Conservation (phyloP, 2,888 invertebrate genomes). For the Lymantria dispar region DNA sequence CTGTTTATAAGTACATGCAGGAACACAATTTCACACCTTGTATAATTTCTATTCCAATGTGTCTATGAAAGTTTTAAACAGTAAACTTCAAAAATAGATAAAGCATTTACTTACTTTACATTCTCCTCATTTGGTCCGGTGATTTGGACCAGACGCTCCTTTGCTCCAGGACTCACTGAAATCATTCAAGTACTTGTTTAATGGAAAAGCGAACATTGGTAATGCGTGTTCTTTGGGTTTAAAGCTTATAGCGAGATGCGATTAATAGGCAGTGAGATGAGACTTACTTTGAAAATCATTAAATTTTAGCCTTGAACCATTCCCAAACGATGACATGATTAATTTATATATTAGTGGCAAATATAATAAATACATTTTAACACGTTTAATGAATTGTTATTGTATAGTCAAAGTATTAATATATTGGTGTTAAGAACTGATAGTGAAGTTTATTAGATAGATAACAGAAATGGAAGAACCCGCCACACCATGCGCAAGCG, state of each 20-base stretch:
- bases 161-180: constrained; percentile 96
- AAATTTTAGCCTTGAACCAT: constrained; percentile 16
- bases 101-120: constrained; percentile 86
- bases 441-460: constrained; percentile 21
- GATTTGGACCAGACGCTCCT: constrained; percentile 97
- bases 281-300: constrained; percentile 18
- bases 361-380: constrained; percentile 1
- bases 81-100: too few relatives aligned
- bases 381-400: not conserved
- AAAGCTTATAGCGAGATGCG: constrained; percentile 59
- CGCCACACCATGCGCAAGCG: constrained; percentile 72
- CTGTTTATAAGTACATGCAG: too few relatives aligned
- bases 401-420: not conserved
- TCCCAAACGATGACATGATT: constrained; percentile 24
- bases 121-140: constrained; percentile 97
- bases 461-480: constrained; percentile 44
- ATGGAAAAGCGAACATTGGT: constrained; percentile 24
- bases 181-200: constrained; percentile 30
- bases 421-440: constrained; percentile 16
- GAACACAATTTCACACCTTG: too few relatives aligned
- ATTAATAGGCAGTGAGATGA: constrained; percentile 50
- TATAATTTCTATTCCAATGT: too few relatives aligned
- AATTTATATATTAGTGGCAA: constrained; percentile 14
- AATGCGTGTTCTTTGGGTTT: constrained; percentile 16
- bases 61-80: too few relatives aligned